Conservation (phyloP, 2,888 invertebrate species). For the Agrotis exclamationis region DNA sequence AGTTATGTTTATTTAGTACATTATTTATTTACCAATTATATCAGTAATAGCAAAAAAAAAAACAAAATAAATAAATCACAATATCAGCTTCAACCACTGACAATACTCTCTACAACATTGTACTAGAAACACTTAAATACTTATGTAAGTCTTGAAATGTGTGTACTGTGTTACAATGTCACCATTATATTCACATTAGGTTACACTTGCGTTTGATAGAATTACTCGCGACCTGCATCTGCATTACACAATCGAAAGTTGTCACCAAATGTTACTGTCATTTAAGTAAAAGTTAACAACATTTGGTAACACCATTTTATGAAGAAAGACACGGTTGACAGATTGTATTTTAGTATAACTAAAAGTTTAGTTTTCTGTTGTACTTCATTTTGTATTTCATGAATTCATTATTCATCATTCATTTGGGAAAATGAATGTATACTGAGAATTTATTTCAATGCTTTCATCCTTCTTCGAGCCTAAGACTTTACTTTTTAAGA, state of each 20-base stretch:
- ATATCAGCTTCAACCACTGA: no score
- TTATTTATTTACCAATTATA: not conserved
- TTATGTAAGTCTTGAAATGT: slow-evolving; percentile 46
- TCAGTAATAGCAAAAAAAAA: no score
- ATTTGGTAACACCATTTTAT: slow-evolving; percentile 21
- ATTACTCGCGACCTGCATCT: slow-evolving; percentile 43
- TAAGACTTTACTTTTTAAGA: no score
- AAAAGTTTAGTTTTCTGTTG: not conserved
- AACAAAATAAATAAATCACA: no score
- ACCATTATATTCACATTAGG: slow-evolving; percentile 64
- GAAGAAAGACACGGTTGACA: not conserved
- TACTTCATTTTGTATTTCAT: no score
- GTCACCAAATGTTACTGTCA: slow-evolving; percentile 18
- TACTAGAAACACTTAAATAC: not conserved
- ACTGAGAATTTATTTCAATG: slow-evolving; percentile 3
- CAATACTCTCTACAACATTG: not conserved
- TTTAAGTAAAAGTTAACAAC: slow-evolving; percentile 25
- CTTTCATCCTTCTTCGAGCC: not conserved
- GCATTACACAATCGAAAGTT: slow-evolving; percentile 57
- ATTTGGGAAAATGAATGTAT: not conserved
- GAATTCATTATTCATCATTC: no score
- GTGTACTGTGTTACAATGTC: slow-evolving; percentile 55
- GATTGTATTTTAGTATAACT: not conserved
- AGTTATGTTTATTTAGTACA: no score
- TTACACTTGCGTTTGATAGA: slow-evolving; percentile 48